Evolutionary conservation across 2,797 vertebrate species (phyloP), one percentile per base, ranked within the genome.

Genomic region (Okamejei kenojei): DNA sequence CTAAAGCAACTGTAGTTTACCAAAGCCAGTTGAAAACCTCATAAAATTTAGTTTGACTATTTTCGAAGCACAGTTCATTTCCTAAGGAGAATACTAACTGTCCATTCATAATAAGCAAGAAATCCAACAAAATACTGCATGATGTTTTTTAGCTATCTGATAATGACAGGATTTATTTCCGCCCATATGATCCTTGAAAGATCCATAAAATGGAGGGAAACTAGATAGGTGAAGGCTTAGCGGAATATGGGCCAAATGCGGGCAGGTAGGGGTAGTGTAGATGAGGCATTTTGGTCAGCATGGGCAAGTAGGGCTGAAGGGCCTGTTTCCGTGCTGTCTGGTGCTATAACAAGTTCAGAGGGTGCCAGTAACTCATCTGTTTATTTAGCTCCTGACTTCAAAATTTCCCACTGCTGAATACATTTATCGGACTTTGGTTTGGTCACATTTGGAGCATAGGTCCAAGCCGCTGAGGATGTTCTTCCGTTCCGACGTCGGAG

Each of bases 41-140:
- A 35, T 35, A 88, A 88, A 88, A 35, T 29, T 21, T 32, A 32
- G 82, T 63, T 86, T 29, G 1, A 84, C 23, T 94, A 95, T 94
- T 94, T 94, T 93, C 90, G 93, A 93, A 94, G 93, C 93, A 93
- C 84, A 88, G n/a, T 8, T 88, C 29, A 35, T 68, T 88, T 8
- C 58, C n/a, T 8, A 61, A 15, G 4, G 58, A 63, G n/a, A 65
- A n/a, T 63, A 65, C 58, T 29, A 32, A 32, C 1, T 19, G 58
- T 86, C 82, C 65, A 68, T 68, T 26, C n/a, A 21, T 21, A 21
- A 13, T 65, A 68, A 88, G n/a, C n/a, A 88, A 68, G 32, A 21
- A 17, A 35, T 88, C 35, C n/a, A 32, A 35, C 1, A 9, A 65
- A 0, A n/a, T 17, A 13, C 6, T 26, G 54, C 5, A 23, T n/a